These are phyloP conservation scores for Yponomeuta evonymella DNA, from an alignment of 2,888 invertebrate species.

Conservation along the genomic window DNA sequence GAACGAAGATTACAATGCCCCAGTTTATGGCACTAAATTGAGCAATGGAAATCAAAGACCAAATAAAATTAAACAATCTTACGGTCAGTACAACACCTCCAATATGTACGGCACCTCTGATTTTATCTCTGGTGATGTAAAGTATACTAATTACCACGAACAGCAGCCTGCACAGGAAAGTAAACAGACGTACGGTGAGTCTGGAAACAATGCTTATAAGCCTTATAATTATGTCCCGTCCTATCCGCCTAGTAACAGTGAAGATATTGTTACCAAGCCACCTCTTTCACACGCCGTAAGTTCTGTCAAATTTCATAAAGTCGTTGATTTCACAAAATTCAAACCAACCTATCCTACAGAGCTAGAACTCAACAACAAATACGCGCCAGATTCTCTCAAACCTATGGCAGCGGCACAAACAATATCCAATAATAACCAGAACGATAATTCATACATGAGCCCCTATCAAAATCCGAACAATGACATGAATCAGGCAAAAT, in stretches of 20 bases:
- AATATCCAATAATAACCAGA: constrained; percentile 5
- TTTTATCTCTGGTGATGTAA: constrained; percentile 35
- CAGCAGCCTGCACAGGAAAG: constrained; percentile 34
- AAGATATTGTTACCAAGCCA: constrained; percentile 37
- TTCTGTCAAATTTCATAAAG: constrained; percentile 48
- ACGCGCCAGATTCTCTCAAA: constrained; percentile 34
- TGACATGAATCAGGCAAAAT: constrained; percentile 3
- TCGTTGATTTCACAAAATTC: constrained; percentile 58
- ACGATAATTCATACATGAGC: constrained; percentile 14
- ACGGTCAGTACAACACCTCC: constrained; percentile 35
- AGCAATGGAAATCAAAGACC: constrained; percentile 32
- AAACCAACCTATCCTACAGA: constrained; percentile 49
- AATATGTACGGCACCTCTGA: constrained; percentile 37
- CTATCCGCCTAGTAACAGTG: constrained; percentile 35
- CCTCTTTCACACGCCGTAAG: constrained; percentile 28
- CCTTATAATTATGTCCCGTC: constrained; percentile 38
- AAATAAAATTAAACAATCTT: constrained; percentile 29
- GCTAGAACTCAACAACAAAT: constrained; percentile 45
- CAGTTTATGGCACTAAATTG: constrained; percentile 60
- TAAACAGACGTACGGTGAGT: constrained; percentile 38
- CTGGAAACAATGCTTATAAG: constrained; percentile 26
- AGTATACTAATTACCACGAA: constrained; percentile 36
- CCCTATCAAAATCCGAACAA: constrained; percentile 22
- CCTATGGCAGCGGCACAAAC: constrained; percentile 20
- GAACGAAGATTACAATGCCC: constrained; percentile 36